Evolutionary conservation across 1,140 invertebrate species (phyloP).

Genomic region (Aphelinus atriplicis): DNA sequence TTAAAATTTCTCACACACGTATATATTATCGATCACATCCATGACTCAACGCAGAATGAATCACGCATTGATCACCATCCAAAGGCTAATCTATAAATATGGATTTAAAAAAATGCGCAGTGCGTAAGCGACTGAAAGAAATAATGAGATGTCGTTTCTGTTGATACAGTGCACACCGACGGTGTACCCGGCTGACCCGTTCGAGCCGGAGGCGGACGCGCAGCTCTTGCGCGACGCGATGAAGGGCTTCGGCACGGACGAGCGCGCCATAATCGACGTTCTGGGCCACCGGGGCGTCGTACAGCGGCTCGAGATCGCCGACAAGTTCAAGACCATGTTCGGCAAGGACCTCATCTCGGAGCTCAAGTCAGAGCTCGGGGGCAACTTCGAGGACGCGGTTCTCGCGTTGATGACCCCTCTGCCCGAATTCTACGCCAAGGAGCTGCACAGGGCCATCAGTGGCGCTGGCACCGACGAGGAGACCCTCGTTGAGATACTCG

Average conservation of each 20-base stretch:
- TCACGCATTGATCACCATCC: too few species aligned
- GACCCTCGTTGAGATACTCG: slow-evolving; percentile 90
- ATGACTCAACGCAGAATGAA: too few species aligned
- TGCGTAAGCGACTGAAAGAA: neutral
- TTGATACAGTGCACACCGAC: slow-evolving; percentile 80
- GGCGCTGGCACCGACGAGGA: slow-evolving; percentile 89
- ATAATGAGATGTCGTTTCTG: neutral
- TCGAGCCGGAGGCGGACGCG: slow-evolving; percentile 89
- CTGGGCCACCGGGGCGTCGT: slow-evolving; percentile 86
- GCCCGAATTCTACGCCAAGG: slow-evolving; percentile 88
- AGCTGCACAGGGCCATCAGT: slow-evolving; percentile 86
- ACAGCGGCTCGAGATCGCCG: slow-evolving; percentile 89
- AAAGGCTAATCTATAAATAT: neutral
- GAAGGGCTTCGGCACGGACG: slow-evolving; percentile 94
- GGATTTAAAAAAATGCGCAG: neutral
- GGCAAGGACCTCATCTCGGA: slow-evolving; percentile 93
- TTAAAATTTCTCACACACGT: neutral
- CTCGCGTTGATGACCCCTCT: slow-evolving; percentile 87
- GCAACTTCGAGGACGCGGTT: slow-evolving; percentile 90
- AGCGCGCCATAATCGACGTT: slow-evolving; percentile 90
- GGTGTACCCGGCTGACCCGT: slow-evolving; percentile 83
- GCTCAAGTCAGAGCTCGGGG: slow-evolving; percentile 87
- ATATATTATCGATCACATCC: too few species aligned
- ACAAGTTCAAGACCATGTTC: slow-evolving; percentile 93
- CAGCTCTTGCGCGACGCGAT: slow-evolving; percentile 88